Evolutionary conservation across 2,888 invertebrate genomes (phyloP).

Genomic region (Chrysotoxum bicinctum): DNA sequence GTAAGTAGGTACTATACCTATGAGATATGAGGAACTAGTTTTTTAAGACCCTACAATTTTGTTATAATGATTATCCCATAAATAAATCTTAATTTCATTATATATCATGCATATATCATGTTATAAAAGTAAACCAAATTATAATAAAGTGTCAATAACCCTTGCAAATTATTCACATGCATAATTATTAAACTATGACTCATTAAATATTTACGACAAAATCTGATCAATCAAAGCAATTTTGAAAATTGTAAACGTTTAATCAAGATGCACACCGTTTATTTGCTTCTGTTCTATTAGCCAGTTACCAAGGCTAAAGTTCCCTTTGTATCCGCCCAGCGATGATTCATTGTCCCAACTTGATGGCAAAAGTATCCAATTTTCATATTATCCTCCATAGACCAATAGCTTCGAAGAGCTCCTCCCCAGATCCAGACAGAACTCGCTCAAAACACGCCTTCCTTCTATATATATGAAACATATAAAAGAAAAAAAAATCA

Average conservation of each 20-base stretch:
- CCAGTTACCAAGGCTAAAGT: slow-evolving; percentile 10
- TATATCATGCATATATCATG: too few relatives aligned
- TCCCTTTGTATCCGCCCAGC: slow-evolving; percentile 36
- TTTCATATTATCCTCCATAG: slow-evolving; percentile 1
- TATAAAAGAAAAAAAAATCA: slow-evolving; percentile 6
- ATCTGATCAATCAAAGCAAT: neutral
- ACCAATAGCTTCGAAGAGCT: slow-evolving; percentile 46
- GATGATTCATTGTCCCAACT: slow-evolving; percentile 63
- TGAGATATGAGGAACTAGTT: too few relatives aligned
- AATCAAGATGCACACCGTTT: slow-evolving; percentile 20
- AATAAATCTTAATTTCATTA: too few relatives aligned
- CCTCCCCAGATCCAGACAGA: slow-evolving; percentile 50
- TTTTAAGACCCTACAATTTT: too few relatives aligned
- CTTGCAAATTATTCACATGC: neutral
- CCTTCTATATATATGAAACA: neutral
- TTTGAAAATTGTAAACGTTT: slow-evolving; percentile 21
- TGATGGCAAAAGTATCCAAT: slow-evolving; percentile 16
- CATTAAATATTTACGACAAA: slow-evolving; percentile 18
- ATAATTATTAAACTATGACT: slow-evolving; percentile 30
- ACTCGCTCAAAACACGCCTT: slow-evolving; percentile 61
- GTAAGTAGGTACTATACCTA: too few relatives aligned
- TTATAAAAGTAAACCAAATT: neutral
- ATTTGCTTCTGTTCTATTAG: slow-evolving; percentile 18
- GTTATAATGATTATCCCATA: too few relatives aligned
- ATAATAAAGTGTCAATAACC: neutral